Evolutionary conservation across 2,797 vertebrate genomes (phyloP).

Genomic region (Euthynnus affinis): DNA sequence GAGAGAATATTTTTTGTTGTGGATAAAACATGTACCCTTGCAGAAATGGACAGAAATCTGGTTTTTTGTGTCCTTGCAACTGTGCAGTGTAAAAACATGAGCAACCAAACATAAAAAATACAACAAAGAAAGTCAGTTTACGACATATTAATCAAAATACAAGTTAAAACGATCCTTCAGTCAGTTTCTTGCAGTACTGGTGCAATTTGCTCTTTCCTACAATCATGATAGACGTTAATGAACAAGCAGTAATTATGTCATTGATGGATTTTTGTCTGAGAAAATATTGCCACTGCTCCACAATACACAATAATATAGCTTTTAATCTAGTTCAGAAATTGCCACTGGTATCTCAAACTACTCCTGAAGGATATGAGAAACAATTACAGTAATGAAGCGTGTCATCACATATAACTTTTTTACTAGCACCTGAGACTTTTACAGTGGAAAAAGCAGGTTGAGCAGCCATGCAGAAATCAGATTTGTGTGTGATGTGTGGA

Average conservation of each 20-base stretch:
- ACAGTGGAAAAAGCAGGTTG: slow-evolving; percentile 12
- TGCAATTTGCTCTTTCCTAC: not conserved
- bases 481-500: slow-evolving; percentile 5
- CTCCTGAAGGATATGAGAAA: not conserved
- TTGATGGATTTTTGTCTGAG: not conserved
- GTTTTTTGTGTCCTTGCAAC: slow-evolving; percentile 4
- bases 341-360: not conserved
- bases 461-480: slow-evolving; percentile 13
- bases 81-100: not conserved
- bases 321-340: not conserved
- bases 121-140: not conserved
- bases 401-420: not conserved
- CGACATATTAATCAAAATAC: not conserved
- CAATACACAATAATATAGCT: not conserved
- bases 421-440: slow-evolving; percentile 8
- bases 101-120: not conserved
- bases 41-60: not conserved
- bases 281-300: not conserved
- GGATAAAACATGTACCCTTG: not conserved
- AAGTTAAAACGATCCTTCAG: not conserved
- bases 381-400: not conserved
- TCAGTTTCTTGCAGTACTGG: not conserved
- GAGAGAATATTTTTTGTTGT: not conserved
- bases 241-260: not conserved
- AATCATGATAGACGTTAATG: not conserved